Evolutionary conservation across 2,888 invertebrate species (phyloP).

Genomic region (Cecidostiba fungosa): DNA sequence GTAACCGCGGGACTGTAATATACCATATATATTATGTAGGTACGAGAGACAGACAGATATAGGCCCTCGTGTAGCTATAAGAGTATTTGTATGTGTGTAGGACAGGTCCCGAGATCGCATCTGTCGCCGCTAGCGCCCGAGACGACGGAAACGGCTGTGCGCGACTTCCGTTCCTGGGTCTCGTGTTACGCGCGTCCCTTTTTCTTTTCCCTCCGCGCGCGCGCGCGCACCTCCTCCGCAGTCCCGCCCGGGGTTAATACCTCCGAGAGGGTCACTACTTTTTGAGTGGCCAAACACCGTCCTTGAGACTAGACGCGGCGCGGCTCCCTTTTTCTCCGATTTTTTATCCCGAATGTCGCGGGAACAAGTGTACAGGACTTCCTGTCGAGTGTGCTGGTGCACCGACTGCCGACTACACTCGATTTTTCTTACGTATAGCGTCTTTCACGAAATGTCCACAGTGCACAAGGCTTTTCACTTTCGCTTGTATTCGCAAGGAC

Average conservation of each 20-base stretch:
- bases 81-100: neutral
- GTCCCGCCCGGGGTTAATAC: conserved; percentile 54
- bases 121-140: conserved; percentile 71
- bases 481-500: neutral
- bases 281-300: conserved; percentile 61
- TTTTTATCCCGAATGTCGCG: conserved; percentile 18
- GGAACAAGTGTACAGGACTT: conserved; percentile 57
- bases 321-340: conserved; percentile 7
- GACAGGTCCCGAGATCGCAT: conserved; percentile 72
- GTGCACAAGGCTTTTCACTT: neutral
- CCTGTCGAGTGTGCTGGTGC: conserved; percentile 30
- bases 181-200: conserved; percentile 66
- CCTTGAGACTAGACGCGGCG: conserved; percentile 57
- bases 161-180: conserved; percentile 69
- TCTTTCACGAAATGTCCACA: neutral
- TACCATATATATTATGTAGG: too few species aligned
- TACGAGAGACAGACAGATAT: neutral
- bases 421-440: too few species aligned
- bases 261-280: conserved; percentile 62
- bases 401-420: conserved; percentile 14
- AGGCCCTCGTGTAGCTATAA: neutral
- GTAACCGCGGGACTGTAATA: neutral
- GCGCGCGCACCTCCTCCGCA: conserved; percentile 39
- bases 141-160: conserved; percentile 74
- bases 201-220: neutral